phyloP scores from a whole-genome alignment of 2,797 vertebrate species.

The Harpagifer antarcticus region DNA sequence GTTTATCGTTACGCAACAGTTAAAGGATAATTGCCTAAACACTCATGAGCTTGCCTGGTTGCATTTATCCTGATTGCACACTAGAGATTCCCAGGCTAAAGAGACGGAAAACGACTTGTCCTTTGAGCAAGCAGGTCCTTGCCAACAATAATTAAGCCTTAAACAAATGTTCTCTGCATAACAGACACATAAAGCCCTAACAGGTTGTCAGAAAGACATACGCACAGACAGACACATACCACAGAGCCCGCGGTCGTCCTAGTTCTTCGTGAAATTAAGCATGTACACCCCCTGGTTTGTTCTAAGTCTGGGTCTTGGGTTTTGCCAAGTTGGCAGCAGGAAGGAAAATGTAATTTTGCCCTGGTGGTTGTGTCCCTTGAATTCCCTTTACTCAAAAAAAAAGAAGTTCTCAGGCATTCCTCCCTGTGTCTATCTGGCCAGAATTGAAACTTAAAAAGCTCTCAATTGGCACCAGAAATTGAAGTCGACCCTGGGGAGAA shows the following conservation, averaged over 20 bases:
- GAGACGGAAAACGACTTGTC: background rate
- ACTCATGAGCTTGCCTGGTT: conserved; percentile 5
- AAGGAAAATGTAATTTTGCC: conserved; percentile 59
- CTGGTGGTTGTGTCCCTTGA: conserved; percentile 49
- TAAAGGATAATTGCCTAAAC: conserved; percentile 11
- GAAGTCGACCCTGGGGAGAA: conserved; percentile 54
- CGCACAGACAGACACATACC: conserved; percentile 29
- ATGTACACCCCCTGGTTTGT: conserved; percentile 56
- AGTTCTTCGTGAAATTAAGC: conserved; percentile 72
- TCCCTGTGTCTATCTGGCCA: conserved; percentile 36
- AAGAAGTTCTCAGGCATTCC: conserved; percentile 50
- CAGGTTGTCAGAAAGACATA: conserved; percentile 34
- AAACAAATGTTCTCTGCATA: conserved; percentile 31
- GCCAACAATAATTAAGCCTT: conserved; percentile 27
- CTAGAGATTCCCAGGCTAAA: background rate
- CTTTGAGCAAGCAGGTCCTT: background rate
- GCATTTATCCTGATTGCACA: conserved; percentile 7
- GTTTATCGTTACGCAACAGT: background rate
- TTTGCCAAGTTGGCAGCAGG: conserved; percentile 65
- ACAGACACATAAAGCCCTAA: conserved; percentile 28
- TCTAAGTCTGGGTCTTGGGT: conserved; percentile 51
- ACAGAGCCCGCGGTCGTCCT: conserved; percentile 39
- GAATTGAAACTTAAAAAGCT: conserved; percentile 50
- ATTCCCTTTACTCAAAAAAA: conserved; percentile 60
- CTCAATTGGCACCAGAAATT: conserved; percentile 51